A percentile compares a stretch with the other conserved stretches of the same genome.
Conservation (phyloP, 2,797 vertebrate species). For the Siniperca undulata region DNA sequence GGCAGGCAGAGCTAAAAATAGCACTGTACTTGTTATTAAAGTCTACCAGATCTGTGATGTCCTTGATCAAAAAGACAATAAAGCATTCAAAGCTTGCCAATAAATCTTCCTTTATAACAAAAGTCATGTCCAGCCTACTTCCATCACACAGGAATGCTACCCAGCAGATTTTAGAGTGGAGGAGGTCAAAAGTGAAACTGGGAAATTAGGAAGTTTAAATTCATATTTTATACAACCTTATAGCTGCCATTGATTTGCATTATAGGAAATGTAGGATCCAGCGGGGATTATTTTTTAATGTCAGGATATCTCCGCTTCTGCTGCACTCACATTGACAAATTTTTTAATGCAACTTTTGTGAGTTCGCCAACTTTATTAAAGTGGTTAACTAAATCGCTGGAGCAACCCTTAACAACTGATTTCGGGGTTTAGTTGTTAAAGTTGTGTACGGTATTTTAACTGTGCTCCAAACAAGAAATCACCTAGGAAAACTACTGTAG, state of each 20-base stretch:
- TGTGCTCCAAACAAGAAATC: background rate
- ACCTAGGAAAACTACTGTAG: background rate
- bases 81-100: constrained; percentile 12
- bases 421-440: background rate
- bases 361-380: background rate
- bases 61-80: constrained; percentile 20
- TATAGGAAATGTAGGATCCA: background rate
- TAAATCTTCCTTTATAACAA: background rate
- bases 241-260: background rate
- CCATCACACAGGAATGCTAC: background rate
- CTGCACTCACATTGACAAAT: background rate
- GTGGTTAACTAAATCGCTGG: too few species aligned
- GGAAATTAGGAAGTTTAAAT: too few species aligned
- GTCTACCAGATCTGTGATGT: constrained; percentile 33
- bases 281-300: background rate
- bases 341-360: background rate
- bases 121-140: background rate
- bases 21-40: background rate
- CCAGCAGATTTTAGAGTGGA: background rate
- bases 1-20: constrained; percentile 63
- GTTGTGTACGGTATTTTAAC: background rate
- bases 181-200: background rate
- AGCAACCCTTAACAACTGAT: background rate
- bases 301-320: background rate
- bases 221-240: background rate